A percentile compares a stretch with the other conserved stretches of the same genome.
phyloP scores from a whole-genome alignment of 2,888 invertebrate genomes.

The Scrobipalpa atriplicella region DNA sequence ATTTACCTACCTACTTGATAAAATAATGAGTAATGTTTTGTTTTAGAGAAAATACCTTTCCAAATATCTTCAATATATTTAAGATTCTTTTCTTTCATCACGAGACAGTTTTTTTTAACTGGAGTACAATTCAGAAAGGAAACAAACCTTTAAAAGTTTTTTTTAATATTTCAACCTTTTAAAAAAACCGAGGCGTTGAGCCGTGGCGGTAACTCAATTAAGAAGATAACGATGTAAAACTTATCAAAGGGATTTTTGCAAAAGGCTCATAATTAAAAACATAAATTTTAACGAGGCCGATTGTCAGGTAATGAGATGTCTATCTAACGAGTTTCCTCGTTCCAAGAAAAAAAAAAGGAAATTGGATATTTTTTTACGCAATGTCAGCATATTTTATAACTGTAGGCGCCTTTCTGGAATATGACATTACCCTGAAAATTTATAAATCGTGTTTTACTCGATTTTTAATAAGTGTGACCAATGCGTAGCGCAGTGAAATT shows the following conservation, averaged over 20 bases:
- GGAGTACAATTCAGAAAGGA: too few relatives aligned
- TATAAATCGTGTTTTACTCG: too few relatives aligned
- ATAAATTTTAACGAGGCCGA: constrained; percentile 65
- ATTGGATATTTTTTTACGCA: constrained; percentile 21
- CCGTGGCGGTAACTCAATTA: constrained; percentile 43
- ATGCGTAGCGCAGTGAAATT: too few relatives aligned
- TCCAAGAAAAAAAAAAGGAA: constrained; percentile 21
- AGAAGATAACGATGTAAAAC: constrained; percentile 54
- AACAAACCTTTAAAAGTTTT: neutral
- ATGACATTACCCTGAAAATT: neutral
- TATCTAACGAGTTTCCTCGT: constrained; percentile 31
- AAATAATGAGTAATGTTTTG: too few relatives aligned
- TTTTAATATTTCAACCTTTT: neutral
- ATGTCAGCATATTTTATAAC: constrained; percentile 9
- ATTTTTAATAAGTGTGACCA: neutral
- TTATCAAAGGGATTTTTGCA: constrained; percentile 49
- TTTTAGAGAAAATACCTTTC: too few relatives aligned
- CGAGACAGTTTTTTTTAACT: too few relatives aligned
- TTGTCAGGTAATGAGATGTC: constrained; percentile 53
- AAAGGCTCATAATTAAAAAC: constrained; percentile 63
- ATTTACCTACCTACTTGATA: too few relatives aligned
- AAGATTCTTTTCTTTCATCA: too few relatives aligned
- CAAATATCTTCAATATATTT: too few relatives aligned
- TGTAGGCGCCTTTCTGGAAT: neutral
- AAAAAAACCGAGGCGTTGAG: constrained; percentile 3